Percentiles rank a stretch among this genome's conserved stretches.
Evolutionary conservation across 2,888 invertebrate species (phyloP).

Genomic region (Sinohyriopsis cumingii): DNA sequence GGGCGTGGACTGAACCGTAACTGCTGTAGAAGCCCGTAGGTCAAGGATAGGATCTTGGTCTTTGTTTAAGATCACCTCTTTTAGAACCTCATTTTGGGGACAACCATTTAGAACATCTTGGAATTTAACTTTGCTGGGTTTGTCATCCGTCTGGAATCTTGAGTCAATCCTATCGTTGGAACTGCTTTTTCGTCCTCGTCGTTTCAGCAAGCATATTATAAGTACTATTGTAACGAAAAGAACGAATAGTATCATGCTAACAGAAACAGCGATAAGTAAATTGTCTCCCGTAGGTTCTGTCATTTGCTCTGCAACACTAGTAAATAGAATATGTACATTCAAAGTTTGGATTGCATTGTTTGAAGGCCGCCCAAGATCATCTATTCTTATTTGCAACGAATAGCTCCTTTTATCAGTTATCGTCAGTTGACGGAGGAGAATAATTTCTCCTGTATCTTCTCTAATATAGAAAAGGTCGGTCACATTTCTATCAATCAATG

Average conservation of each 20-base stretch:
- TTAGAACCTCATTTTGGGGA: no score
- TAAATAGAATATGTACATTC: conserved; percentile 32
- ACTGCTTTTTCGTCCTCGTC: conserved; percentile 17
- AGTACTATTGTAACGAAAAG: conserved; percentile 42
- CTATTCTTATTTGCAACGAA: conserved; percentile 33
- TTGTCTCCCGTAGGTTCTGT: conserved; percentile 29
- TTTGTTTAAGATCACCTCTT: no score
- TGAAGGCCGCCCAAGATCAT: conserved; percentile 42
- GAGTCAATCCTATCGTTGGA: no score
- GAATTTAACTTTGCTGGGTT: no score
- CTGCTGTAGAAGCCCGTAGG: no score
- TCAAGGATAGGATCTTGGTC: no score
- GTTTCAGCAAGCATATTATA: conserved; percentile 38
- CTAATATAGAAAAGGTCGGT: conserved; percentile 36
- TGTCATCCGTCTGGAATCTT: no score
- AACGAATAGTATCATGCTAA: conserved; percentile 42
- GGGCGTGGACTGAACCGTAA: no score
- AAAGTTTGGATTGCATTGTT: conserved; percentile 33
- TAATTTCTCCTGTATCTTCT: conserved; percentile 38
- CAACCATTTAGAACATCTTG: no score
- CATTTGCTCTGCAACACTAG: conserved; percentile 7
- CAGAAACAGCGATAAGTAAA: conserved; percentile 39
- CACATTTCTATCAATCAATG: conserved; percentile 28
- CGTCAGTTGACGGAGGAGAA: conserved; percentile 26
- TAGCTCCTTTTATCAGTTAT: conserved; percentile 30